Evolutionary conservation across 2,888 invertebrate genomes (phyloP).

Genomic region (Agrochola lychnidis): DNA sequence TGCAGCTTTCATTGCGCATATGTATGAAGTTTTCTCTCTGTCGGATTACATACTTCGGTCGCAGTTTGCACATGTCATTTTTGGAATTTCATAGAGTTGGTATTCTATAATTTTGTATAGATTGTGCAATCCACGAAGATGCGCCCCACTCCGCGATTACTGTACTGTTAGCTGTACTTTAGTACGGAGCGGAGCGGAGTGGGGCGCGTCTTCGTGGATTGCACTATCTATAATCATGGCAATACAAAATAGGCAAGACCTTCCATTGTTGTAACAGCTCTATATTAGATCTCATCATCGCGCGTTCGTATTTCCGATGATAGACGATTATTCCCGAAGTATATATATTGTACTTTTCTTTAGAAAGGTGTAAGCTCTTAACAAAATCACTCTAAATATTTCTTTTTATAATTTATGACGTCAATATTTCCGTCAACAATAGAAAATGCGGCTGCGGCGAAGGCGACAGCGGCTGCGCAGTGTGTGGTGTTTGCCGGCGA

Average conservation of each 20-base stretch:
- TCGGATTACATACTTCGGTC: background rate
- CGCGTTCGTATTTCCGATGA: background rate
- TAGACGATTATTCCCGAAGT: background rate
- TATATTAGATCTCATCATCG: background rate
- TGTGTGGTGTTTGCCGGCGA: constrained; percentile 97
- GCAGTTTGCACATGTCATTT: background rate
- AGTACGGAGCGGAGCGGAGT: no score
- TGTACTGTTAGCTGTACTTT: no score
- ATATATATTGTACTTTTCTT: background rate
- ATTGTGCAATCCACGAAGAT: no score
- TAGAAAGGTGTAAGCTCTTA: background rate
- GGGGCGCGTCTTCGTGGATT: no score
- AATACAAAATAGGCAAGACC: background rate
- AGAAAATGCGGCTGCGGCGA: constrained; percentile 98
- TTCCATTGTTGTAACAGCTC: background rate
- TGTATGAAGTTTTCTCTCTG: background rate
- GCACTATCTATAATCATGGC: no score
- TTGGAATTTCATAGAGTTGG: background rate
- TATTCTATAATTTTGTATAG: background rate
- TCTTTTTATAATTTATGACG: background rate
- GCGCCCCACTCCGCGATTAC: no score
- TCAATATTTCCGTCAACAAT: constrained; percentile 32
- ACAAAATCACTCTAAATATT: background rate
- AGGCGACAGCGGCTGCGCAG: constrained; percentile 98
- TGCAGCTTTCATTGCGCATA: background rate